Evolutionary conservation across 2,797 vertebrate genomes (phyloP), one percentile per base, ranked within the genome.

Genomic region (Acestrorhynchus altus): DNA sequence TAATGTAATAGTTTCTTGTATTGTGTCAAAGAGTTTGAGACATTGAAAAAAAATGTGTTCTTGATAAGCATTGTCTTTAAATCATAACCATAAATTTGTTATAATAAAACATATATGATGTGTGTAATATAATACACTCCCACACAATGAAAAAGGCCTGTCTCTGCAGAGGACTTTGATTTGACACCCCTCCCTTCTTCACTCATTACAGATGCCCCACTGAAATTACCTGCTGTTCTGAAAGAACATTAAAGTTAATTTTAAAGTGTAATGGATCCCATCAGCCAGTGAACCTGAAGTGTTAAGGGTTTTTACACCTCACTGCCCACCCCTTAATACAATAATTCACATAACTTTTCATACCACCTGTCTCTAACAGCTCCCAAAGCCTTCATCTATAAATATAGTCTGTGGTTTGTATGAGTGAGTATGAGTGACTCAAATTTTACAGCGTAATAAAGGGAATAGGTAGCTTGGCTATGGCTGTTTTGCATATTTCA

Each of bases 201-300:
- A 20, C 54, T 57, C 60, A 83, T 66, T 64, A 63, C 60, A 70
- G 54, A 15, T 66, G 76, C 51, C 72, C 83, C 85, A 54, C 72
- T 88, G 84, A 88, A 91, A 91, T 88, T 88, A 89, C 86, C 92
- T 87, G 85, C 88, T 84, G 86, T 87, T 89, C 83, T 85, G 35
- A 81, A 91, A 90, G 88, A 90, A 91, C 89, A 90, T 93, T 93
- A 89, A 90, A 91, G 87, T 90, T 92, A 79, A 92, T 93, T 92
- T 78, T 89, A 85, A 89, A 89, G 87, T 89, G 89, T 92, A 93
- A 94, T 91, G 90, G 89, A 89, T 89, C 90, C 90, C 90, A 92
- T 94, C 93, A 90, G 88, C 93, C 91, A 90, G 87, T 91, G 87
- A 91, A 90, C 88, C 88, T 70, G 84, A 86, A 89, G 89, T 87